Evolutionary conservation across 1,140 invertebrate species (phyloP).

Genomic region (Brachionus paranguensis): DNA sequence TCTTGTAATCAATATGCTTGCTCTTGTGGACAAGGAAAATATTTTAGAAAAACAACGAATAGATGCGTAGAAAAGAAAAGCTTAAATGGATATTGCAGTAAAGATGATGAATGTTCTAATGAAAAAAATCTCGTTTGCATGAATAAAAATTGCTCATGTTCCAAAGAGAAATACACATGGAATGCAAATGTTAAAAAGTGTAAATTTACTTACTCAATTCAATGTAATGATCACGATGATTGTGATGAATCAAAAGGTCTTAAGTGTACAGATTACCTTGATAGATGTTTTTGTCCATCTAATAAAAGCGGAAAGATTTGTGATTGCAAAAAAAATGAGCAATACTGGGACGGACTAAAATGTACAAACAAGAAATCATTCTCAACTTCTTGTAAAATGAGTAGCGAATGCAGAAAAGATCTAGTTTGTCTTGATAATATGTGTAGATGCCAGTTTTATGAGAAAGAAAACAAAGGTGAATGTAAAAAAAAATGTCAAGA

Average conservation of each 20-base stretch:
- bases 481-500: background rate
- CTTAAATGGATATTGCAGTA: background rate
- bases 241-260: background rate
- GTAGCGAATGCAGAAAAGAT: background rate
- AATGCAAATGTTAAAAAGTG: background rate
- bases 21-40: background rate
- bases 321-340: background rate
- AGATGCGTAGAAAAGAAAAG: background rate
- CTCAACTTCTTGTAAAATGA: background rate
- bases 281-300: background rate
- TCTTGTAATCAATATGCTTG: background rate
- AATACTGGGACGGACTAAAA: background rate
- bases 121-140: background rate
- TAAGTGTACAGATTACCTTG: background rate
- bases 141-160: background rate
- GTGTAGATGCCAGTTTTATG: background rate
- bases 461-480: background rate
- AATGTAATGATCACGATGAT: background rate
- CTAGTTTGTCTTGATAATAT: background rate
- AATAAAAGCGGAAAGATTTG: background rate
- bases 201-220: background rate
- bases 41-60: background rate
- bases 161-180: background rate
- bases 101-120: background rate
- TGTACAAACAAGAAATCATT: background rate